These are phyloP conservation scores for Mormyrus iriodes DNA, from an alignment of 2,113 vertebrate species.

Conservation along the genomic window DNA sequence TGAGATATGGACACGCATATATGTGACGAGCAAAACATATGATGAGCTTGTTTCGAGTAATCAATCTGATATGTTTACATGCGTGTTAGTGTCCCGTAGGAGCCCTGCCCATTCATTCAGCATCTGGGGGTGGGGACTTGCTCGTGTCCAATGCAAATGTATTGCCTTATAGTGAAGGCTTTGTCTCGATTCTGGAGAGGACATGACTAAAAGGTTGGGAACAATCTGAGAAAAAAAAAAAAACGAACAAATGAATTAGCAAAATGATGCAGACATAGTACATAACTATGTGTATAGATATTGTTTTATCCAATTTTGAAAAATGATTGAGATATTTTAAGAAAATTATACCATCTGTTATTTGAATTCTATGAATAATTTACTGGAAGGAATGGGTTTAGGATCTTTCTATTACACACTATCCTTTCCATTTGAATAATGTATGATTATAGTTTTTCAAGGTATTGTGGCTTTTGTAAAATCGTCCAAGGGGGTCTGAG, in stretches of 20 bases:
- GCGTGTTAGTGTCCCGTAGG: not conserved
- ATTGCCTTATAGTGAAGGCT: not conserved
- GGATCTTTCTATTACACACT: constrained; percentile 75
- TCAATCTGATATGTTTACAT: not conserved
- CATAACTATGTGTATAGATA: constrained; percentile 32
- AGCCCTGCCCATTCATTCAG: not conserved
- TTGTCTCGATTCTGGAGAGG: not conserved
- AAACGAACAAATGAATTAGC: constrained; percentile 3
- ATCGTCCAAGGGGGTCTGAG: constrained; percentile 57
- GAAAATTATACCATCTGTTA: constrained; percentile 74
- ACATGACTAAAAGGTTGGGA: not conserved
- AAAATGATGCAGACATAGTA: not conserved
- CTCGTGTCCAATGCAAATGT: not conserved
- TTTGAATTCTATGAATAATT: constrained; percentile 73
- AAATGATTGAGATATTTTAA: constrained; percentile 78
- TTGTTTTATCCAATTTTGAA: constrained; percentile 55
- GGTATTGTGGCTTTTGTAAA: constrained; percentile 62
- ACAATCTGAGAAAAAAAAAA: not conserved
- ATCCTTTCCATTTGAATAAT: constrained; percentile 71
- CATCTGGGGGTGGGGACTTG: not conserved
- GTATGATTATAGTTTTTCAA: constrained; percentile 71
- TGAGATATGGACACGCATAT: not conserved
- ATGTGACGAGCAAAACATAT: not conserved
- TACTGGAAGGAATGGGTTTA: constrained; percentile 68
- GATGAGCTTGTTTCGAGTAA: not conserved